phyloP scores from a whole-genome alignment of 2,888 invertebrate species.

The Morpho deidamia region DNA sequence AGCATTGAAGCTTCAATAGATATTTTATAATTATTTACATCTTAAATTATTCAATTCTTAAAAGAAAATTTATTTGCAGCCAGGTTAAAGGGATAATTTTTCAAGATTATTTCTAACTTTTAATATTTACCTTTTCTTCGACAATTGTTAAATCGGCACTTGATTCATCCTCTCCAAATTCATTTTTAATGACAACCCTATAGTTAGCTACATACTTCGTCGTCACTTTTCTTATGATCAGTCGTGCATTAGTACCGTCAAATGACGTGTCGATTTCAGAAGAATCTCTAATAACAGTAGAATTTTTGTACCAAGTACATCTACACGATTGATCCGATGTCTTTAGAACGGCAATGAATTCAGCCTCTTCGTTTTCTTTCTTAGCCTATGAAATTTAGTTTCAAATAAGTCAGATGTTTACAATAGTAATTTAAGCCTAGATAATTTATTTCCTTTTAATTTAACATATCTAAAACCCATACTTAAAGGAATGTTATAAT shows the following conservation, averaged over 20 bases:
- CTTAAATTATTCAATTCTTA: too few species aligned
- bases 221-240: constrained; percentile 87
- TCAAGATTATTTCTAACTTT: too few species aligned
- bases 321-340: constrained; percentile 87
- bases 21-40: too few species aligned
- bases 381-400: constrained; percentile 45
- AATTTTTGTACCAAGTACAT: constrained; percentile 92
- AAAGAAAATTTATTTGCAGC: too few species aligned
- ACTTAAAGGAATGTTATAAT: too few species aligned
- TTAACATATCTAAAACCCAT: too few species aligned
- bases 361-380: constrained; percentile 82
- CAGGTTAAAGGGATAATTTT: too few species aligned
- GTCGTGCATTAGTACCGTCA: constrained; percentile 88
- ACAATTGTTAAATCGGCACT: constrained; percentile 90
- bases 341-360: constrained; percentile 86
- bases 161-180: constrained; percentile 93
- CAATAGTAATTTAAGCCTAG: neutral
- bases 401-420: neutral
- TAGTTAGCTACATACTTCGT: constrained; percentile 90
- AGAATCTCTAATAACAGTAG: constrained; percentile 86
- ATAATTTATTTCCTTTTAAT: too few species aligned
- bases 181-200: constrained; percentile 92
- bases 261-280: constrained; percentile 88
- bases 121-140: constrained; percentile 67
- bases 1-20: too few species aligned